phyloP scores from a whole-genome alignment of 1,140 invertebrate species.

The Zaprionus africanus region DNA sequence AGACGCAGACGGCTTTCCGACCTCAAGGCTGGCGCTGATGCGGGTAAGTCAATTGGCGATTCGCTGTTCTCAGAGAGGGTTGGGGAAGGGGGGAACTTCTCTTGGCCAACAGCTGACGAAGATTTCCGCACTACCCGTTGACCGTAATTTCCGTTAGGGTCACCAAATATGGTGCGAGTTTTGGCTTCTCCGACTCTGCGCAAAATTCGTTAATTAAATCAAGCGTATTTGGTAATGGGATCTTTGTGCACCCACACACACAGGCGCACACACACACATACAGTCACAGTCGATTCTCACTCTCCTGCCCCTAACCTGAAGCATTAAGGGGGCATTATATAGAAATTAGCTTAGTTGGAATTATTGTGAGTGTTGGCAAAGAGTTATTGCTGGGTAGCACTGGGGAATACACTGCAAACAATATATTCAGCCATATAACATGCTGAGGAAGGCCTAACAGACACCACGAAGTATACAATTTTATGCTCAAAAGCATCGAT shows the following conservation, averaged over 20 bases:
- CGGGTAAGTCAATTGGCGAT: slow-evolving; percentile 84
- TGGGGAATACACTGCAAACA: background rate
- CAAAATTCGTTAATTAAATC: background rate
- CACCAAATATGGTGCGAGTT: slow-evolving; percentile 40
- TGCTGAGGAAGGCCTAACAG: too few relatives aligned
- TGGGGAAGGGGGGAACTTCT: background rate
- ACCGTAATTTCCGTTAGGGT: slow-evolving; percentile 14
- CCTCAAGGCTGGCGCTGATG: slow-evolving; percentile 86
- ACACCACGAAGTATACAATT: too few relatives aligned
- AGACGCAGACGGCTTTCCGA: slow-evolving; percentile 62
- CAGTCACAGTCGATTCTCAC: background rate
- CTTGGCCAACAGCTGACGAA: background rate
- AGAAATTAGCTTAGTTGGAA: background rate
- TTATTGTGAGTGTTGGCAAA: background rate
- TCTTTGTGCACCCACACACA: background rate
- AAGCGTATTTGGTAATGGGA: slow-evolving; percentile 2
- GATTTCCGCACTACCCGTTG: background rate
- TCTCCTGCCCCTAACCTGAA: background rate
- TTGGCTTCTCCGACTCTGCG: background rate
- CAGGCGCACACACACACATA: background rate
- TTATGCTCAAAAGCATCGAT: too few relatives aligned
- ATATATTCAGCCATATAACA: background rate
- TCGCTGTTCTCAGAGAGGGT: background rate
- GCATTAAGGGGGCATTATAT: background rate
- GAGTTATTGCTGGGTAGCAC: background rate